Evolutionary conservation across 2,113 vertebrate genomes (phyloP).

Genomic region (Gila orcuttii): DNA sequence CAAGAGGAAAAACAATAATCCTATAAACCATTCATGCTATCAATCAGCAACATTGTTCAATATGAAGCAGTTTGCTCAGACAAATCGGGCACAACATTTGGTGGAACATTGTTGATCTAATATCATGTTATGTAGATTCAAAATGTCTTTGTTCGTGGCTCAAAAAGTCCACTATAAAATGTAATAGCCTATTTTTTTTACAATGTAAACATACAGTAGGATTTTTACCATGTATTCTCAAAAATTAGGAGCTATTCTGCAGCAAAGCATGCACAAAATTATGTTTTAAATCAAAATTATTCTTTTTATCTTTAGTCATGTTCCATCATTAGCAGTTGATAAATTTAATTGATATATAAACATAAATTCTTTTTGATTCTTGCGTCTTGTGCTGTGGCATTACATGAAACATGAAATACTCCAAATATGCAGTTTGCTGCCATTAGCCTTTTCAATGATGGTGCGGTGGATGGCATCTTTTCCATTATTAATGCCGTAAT

Average conservation of each 20-base stretch:
- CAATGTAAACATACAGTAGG: background rate
- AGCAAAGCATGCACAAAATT: background rate
- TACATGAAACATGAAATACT: slow-evolving; percentile 58
- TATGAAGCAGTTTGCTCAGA: background rate
- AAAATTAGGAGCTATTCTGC: background rate
- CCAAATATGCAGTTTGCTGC: slow-evolving; percentile 73
- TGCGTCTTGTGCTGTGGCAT: slow-evolving; percentile 18
- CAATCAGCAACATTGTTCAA: background rate
- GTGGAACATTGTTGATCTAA: background rate
- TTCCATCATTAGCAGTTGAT: slow-evolving; percentile 7
- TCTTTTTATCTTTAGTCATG: background rate
- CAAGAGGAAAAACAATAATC: background rate
- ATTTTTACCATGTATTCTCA: background rate
- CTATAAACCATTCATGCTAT: background rate
- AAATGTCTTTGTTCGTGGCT: background rate
- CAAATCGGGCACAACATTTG: background rate
- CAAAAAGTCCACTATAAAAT: background rate
- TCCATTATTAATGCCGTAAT: slow-evolving; percentile 82
- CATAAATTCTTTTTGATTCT: slow-evolving; percentile 37
- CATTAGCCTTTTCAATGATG: slow-evolving; percentile 71
- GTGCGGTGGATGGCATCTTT: slow-evolving; percentile 71
- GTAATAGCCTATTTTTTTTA: background rate
- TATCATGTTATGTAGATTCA: background rate
- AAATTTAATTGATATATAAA: background rate
- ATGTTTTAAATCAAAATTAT: background rate